These are phyloP conservation scores for Thecocarcelia acutangulata DNA, from an alignment of 2,888 invertebrate species.

Conservation along the genomic window DNA sequence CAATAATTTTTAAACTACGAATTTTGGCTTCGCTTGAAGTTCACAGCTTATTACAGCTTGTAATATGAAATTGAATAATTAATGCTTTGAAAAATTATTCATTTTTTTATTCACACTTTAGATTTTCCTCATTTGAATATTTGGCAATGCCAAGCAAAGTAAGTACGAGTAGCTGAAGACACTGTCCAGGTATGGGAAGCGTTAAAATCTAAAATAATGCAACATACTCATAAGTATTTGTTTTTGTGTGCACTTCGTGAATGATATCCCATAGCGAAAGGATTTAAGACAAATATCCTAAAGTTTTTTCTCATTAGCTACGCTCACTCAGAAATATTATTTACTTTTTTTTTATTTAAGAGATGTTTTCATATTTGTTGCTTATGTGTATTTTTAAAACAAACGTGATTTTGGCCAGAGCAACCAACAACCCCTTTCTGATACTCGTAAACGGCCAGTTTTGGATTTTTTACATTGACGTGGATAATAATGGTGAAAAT, in stretches of 20 bases:
- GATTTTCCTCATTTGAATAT: too few relatives aligned
- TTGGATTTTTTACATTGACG: slow-evolving; percentile 9
- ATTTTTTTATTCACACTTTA: too few relatives aligned
- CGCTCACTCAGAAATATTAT: slow-evolving; percentile 54
- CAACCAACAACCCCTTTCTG: slow-evolving; percentile 53
- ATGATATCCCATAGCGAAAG: slow-evolving; percentile 81
- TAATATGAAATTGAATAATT: too few relatives aligned
- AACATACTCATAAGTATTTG: too few relatives aligned
- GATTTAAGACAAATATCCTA: slow-evolving; percentile 71
- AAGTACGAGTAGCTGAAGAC: too few relatives aligned
- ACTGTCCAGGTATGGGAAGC: too few relatives aligned
- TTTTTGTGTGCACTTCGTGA: slow-evolving; percentile 76
- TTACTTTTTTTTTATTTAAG: slow-evolving; percentile 25
- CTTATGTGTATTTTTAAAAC: background rate
- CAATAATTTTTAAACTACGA: too few relatives aligned
- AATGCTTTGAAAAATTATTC: too few relatives aligned
- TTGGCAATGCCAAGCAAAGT: too few relatives aligned
- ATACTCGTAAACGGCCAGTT: background rate
- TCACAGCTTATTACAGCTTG: too few relatives aligned
- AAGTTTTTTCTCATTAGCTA: slow-evolving; percentile 48
- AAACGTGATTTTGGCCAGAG: slow-evolving; percentile 1
- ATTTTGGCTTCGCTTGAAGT: too few relatives aligned
- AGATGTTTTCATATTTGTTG: slow-evolving; percentile 20
- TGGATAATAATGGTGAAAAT: slow-evolving; percentile 53
- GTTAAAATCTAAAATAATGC: too few relatives aligned